phyloP scores from a whole-genome alignment of 2,797 vertebrate genomes.

The Smutsia temminckii region DNA sequence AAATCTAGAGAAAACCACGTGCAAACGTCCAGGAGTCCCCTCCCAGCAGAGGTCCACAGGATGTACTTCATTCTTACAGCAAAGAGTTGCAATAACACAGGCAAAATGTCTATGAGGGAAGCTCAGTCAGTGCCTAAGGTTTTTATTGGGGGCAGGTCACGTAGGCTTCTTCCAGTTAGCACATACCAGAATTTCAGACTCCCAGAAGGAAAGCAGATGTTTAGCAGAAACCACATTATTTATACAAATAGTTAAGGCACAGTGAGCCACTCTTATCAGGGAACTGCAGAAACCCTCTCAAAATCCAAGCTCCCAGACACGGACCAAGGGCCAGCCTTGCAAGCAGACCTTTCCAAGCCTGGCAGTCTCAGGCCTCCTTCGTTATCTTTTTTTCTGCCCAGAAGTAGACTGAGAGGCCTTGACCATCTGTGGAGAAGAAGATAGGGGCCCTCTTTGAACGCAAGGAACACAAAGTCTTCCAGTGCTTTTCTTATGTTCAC shows the following conservation, averaged over 20 bases:
- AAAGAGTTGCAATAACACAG: rapidly evolving
- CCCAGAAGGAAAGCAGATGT: background rate
- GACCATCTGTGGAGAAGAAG: no score
- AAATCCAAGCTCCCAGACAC: background rate
- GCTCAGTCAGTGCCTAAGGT: background rate
- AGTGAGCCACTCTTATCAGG: background rate
- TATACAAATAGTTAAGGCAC: background rate
- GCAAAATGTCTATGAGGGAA: background rate
- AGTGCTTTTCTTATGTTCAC: no score
- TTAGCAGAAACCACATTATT: background rate
- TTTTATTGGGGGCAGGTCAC: background rate
- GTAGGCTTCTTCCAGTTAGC: background rate
- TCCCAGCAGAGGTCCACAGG: background rate
- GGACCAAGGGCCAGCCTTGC: background rate
- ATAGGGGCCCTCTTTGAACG: no score
- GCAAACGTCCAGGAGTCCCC: background rate
- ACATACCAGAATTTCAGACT: background rate
- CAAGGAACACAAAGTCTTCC: no score
- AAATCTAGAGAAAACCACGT: background rate
- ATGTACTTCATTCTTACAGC: background rate
- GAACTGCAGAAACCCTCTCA: background rate
- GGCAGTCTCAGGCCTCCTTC: background rate
- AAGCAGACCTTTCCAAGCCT: background rate
- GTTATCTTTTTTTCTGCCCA: background rate
- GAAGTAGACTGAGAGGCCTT: background rate